These are phyloP conservation scores for Aquatica leii DNA, from an alignment of 2,888 invertebrate species.

Conservation along the genomic window DNA sequence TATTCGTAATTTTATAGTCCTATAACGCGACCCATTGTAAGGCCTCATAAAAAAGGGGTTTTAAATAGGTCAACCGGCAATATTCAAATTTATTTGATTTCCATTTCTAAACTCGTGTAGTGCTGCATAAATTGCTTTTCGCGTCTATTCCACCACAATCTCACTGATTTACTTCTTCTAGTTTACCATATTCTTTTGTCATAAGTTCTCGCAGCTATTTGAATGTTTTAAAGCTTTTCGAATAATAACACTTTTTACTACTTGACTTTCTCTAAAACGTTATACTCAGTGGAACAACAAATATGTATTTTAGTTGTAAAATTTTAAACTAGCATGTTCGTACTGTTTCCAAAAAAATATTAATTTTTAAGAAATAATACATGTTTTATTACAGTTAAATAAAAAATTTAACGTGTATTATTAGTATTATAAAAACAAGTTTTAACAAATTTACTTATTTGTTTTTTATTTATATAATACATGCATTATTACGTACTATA, in stretches of 20 bases:
- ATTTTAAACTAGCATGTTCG: too few relatives aligned
- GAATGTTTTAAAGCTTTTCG: conserved; percentile 23
- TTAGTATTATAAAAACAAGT: too few relatives aligned
- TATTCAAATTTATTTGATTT: conserved; percentile 51
- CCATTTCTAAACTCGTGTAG: conserved; percentile 47
- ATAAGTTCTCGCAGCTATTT: conserved; percentile 19
- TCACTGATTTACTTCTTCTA: conserved; percentile 21
- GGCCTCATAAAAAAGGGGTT: conserved; percentile 40
- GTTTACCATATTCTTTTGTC: conserved; percentile 20
- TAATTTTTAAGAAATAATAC: too few relatives aligned
- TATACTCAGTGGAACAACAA: background rate
- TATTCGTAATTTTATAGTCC: conserved; percentile 36
- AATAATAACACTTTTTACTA: conserved; percentile 22
- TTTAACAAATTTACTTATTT: too few relatives aligned
- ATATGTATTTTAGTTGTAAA: background rate
- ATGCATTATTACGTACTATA: too few relatives aligned
- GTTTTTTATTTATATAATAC: too few relatives aligned
- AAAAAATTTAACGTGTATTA: too few relatives aligned
- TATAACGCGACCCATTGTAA: conserved; percentile 38
- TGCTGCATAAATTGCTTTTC: conserved; percentile 44
- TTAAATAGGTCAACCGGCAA: conserved; percentile 48
- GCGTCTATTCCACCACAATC: conserved; percentile 39
- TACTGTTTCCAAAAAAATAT: too few relatives aligned
- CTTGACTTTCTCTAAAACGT: conserved; percentile 2
- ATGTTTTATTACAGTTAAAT: too few relatives aligned